Base-by-base conservation (phyloP, 2,113 vertebrate genomes). In the Amazona guildingii region DNA sequence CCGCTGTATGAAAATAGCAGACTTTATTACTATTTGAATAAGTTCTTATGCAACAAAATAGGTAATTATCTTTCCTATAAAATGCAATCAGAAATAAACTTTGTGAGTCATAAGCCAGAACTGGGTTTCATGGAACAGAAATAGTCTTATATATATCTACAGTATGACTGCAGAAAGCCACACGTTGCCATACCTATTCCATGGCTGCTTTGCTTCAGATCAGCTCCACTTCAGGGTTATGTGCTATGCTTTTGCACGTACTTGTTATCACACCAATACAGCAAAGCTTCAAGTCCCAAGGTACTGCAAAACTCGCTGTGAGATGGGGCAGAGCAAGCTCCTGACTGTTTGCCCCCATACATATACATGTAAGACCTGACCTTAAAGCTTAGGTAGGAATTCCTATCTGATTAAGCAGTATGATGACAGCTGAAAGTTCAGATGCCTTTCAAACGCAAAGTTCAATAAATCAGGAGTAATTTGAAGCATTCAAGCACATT, bases 221-320 rank as follows among this genome's bases (percentile, higher is more conserved):
- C 41, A 84, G 8, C 15, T 75, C 55, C 28, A 9, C 28, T 75
- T 59, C 61, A 72, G 28, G 33, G 27, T 7, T 54, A 51, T 3
- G 4, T 23, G 28, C 55, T 46, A 2, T 66, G n/a, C 17, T 44
- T 67, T 83, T 27, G 16, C 61, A 21, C 11, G 33, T 39, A n/a
- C 48, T 21, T 54, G 5, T 9, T 10, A 16, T 39, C 33, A 12
- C 0, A 0, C 19, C 18, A 16, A 6, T 13, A 25, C 17, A 24
- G 31, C 2, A 1, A 73, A 74, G 23, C 48, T 39, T 33, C 33
- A 46, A 27, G 35, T 17, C 25, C 68, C 80, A 35, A 70, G 19
- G 13, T 23, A 33, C 35, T 33, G 51, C 55, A 37, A 68, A 92
- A 52, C n/a, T 37, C 52, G 7, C 43, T 37, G 27, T 46, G 57